Percentiles rank a stretch among this genome's conserved stretches.
phyloP scores from a whole-genome alignment of 2,113 vertebrate species.

The Haplotaxodon microlepis region DNA sequence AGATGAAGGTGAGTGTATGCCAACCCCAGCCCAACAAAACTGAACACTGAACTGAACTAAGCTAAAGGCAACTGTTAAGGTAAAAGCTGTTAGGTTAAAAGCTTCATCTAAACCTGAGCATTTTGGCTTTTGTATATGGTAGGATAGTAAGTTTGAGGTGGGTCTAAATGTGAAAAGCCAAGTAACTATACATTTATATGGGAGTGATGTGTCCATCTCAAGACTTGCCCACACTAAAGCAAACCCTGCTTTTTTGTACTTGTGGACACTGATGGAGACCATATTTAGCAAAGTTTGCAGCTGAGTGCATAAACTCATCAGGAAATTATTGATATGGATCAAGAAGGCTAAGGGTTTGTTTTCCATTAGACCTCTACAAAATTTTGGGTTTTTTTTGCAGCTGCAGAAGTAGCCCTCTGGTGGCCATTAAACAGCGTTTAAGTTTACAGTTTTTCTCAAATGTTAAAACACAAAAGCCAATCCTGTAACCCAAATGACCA shows the following conservation, averaged over 20 bases:
- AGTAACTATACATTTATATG: not conserved
- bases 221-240: not conserved
- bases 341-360: not conserved
- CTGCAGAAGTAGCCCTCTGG: not conserved
- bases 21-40: not conserved
- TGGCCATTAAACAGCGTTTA: not conserved
- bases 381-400: fast-evolving
- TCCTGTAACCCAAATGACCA: too few relatives aligned
- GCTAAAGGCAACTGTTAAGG: not conserved
- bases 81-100: not conserved
- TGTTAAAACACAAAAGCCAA: too few relatives aligned
- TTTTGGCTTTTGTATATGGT: not conserved
- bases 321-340: not conserved
- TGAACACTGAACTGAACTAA: not conserved
- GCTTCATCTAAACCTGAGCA: not conserved
- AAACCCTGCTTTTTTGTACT: not conserved
- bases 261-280: not conserved
- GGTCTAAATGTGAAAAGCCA: not conserved
- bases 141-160: not conserved
- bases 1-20: not conserved
- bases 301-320: not conserved
- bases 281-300: not conserved
- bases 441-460: too few relatives aligned
- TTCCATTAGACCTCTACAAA: not conserved
- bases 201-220: not conserved